These are phyloP conservation scores for Myotis yumanensis DNA, from an alignment of 2,113 vertebrate species.

Conservation along the genomic window DNA sequence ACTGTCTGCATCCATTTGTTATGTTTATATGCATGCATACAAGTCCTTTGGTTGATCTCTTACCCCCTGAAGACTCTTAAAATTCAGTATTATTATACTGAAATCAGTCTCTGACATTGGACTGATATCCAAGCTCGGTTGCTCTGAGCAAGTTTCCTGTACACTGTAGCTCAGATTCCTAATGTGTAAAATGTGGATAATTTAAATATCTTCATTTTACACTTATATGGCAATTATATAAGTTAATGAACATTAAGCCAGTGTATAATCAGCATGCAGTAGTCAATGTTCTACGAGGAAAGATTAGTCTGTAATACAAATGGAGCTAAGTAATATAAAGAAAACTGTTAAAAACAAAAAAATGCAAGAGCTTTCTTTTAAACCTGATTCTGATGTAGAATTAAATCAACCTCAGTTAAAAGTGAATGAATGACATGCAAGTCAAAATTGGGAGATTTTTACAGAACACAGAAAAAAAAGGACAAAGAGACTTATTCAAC, in stretches of 20 bases:
- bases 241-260: not conserved
- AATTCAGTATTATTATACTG: not conserved
- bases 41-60: too few species aligned
- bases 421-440: not conserved
- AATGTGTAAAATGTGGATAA: not conserved
- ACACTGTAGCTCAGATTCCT: not conserved
- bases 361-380: not conserved
- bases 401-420: not conserved
- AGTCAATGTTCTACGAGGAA: not conserved
- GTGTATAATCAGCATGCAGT: not conserved
- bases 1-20: too few species aligned
- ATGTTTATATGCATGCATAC: too few species aligned
- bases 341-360: not conserved
- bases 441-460: not conserved
- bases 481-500: not conserved
- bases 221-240: not conserved
- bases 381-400: conserved; percentile 15
- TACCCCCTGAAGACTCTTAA: not conserved
- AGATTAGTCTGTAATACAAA: not conserved
- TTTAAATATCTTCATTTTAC: not conserved
- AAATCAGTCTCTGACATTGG: not conserved
- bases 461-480: not conserved
- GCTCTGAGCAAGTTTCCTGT: not conserved
- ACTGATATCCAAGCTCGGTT: not conserved
- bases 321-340: not conserved